These are phyloP conservation scores for Lepidurus apus DNA, from an alignment of 1,140 invertebrate genomes.

Conservation along the genomic window DNA sequence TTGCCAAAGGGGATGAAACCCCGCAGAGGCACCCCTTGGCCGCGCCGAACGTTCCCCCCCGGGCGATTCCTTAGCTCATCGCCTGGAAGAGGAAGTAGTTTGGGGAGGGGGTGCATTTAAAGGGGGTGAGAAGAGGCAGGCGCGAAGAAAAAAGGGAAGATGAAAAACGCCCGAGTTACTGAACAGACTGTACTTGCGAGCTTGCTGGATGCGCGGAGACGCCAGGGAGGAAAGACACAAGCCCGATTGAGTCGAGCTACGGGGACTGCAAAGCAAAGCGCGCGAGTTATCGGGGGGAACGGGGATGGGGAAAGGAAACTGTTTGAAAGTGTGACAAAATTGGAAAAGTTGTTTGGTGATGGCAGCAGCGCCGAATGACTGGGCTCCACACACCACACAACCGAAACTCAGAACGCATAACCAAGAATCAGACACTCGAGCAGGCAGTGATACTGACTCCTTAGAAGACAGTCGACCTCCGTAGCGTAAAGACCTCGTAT, in stretches of 20 bases:
- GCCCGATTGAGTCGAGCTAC: neutral
- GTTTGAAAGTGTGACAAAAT: conserved; percentile 3
- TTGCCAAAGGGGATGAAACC: conserved; percentile 34
- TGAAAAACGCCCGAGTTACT: neutral
- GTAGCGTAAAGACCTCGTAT: neutral
- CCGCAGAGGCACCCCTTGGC: neutral
- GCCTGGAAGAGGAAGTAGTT: conserved; percentile 28
- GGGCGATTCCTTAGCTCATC: neutral
- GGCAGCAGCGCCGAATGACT: conserved; percentile 1
- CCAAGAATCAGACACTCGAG: neutral
- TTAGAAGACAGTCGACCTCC: neutral
- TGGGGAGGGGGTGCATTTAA: conserved; percentile 37
- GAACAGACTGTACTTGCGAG: neutral
- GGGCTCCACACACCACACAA: neutral
- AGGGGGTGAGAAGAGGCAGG: conserved; percentile 43
- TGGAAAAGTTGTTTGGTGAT: conserved; percentile 4
- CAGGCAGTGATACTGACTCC: neutral
- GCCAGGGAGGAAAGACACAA: neutral
- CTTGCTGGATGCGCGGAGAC: neutral
- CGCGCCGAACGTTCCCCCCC: neutral
- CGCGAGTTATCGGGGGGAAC: neutral
- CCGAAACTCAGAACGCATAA: neutral
- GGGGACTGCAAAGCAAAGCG: neutral
- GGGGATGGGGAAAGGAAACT: neutral
- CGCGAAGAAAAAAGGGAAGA: conserved; percentile 27